phyloP scores from a whole-genome alignment of 2,113 vertebrate species.

The Antennarius striatus region DNA sequence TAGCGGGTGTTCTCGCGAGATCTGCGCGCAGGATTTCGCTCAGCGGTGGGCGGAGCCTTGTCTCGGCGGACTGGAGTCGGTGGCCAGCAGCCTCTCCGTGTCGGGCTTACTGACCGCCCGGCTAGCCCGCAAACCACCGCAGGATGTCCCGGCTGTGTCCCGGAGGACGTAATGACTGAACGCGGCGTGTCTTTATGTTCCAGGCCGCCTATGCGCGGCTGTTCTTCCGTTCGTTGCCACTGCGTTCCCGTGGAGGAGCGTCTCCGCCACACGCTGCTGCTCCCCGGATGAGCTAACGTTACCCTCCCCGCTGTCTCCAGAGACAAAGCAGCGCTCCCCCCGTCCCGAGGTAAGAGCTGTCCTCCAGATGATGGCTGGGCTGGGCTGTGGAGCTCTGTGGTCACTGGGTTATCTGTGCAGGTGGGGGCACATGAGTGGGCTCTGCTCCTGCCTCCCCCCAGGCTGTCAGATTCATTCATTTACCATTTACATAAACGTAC shows the following conservation, averaged over 20 bases:
- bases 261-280: constrained; percentile 26
- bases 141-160: neutral
- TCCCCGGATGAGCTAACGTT: constrained; percentile 65
- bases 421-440: too few relatives aligned
- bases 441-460: too few relatives aligned
- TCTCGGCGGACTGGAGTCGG: constrained; percentile 39
- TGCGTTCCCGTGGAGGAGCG: constrained; percentile 10
- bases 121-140: constrained; percentile 43
- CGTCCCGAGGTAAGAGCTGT: constrained; percentile 38
- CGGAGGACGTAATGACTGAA: constrained; percentile 29
- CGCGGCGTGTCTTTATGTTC: constrained; percentile 7
- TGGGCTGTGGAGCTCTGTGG: too few relatives aligned
- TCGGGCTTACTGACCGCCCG: constrained; percentile 21
- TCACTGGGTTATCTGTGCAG: too few relatives aligned
- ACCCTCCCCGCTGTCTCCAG: constrained; percentile 38
- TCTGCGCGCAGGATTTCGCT: constrained; percentile 36
- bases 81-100: constrained; percentile 20
- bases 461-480: too few relatives aligned
- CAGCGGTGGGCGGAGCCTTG: constrained; percentile 47
- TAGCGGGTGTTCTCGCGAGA: constrained; percentile 50
- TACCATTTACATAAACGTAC: too few relatives aligned
- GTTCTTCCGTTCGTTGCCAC: neutral
- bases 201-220: neutral
- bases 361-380: neutral
- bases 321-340: constrained; percentile 23